phyloP scores from a whole-genome alignment of 2,113 vertebrate species.

The Corydoras sp. region DNA sequence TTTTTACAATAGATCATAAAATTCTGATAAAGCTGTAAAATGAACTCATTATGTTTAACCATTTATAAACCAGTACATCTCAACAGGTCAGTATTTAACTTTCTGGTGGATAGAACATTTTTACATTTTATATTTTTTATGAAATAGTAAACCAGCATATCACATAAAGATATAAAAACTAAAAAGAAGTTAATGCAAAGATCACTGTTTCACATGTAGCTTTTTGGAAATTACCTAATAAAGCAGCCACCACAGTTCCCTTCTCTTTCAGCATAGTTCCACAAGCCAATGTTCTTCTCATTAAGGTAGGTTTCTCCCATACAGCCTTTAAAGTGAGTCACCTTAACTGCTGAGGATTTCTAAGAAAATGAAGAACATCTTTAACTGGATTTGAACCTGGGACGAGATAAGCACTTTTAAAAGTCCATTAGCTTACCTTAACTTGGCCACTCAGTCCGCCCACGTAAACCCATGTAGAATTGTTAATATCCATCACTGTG shows the following conservation, averaged over 20 bases:
- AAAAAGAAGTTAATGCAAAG: no score
- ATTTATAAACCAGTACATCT: no score
- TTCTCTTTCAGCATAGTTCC: constrained; percentile 82
- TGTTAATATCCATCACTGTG: constrained; percentile 74
- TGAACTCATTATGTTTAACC: no score
- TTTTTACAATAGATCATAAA: no score
- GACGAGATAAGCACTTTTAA: not conserved
- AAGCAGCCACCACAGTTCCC: constrained; percentile 86
- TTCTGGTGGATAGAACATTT: no score
- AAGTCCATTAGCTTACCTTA: constrained; percentile 63
- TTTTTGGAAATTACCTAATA: constrained; percentile 70
- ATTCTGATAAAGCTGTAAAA: no score
- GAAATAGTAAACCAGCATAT: no score
- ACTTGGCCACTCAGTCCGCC: constrained; percentile 79
- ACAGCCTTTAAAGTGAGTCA: constrained; percentile 83
- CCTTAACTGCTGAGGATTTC: constrained; percentile 72
- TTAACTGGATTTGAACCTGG: not conserved
- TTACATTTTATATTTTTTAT: no score
- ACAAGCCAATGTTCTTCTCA: constrained; percentile 80
- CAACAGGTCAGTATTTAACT: no score
- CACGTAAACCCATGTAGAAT: constrained; percentile 74
- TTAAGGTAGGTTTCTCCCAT: constrained; percentile 80
- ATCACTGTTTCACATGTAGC: no score
- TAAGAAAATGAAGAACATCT: constrained; percentile 43
- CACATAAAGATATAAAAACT: no score